A percentile compares a stretch with the other conserved stretches of the same genome.
Conservation (phyloP, 2,888 invertebrate genomes). For the Eilema sororculum region DNA sequence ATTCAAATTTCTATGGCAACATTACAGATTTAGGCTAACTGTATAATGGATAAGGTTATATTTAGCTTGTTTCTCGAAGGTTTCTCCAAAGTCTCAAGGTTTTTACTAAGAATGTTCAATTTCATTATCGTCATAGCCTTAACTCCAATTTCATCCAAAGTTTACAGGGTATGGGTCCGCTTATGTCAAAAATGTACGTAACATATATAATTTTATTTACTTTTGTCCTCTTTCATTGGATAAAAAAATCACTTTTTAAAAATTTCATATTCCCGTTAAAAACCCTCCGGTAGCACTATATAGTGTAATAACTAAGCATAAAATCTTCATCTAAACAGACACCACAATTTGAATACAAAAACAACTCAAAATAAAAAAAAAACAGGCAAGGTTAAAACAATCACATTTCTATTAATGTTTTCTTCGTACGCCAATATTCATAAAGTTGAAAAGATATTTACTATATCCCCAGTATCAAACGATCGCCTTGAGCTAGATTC, state of each 20-base stretch:
- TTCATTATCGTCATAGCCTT: neutral
- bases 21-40: neutral
- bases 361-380: neutral
- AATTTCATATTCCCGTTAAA: too few relatives aligned
- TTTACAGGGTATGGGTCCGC: neutral
- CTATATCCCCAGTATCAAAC: conserved; percentile 30
- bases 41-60: neutral
- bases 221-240: too few relatives aligned
- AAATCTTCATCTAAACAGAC: too few relatives aligned
- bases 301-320: too few relatives aligned
- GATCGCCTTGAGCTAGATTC: conserved; percentile 56
- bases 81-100: too few relatives aligned
- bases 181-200: too few relatives aligned
- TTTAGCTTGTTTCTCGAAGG: neutral
- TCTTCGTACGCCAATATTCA: conserved; percentile 7
- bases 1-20: conserved; percentile 6
- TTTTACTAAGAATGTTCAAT: neutral
- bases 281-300: too few relatives aligned
- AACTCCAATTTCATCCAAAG: neutral
- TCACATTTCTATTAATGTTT: conserved; percentile 1
- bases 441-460: conserved; percentile 15
- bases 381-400: neutral
- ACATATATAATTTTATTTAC: too few relatives aligned
- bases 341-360: neutral
- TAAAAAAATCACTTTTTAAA: too few relatives aligned